Evolutionary conservation across 2,888 invertebrate species (phyloP), one percentile per base, ranked within the genome.

Genomic region (Coecobrya sp.): DNA sequence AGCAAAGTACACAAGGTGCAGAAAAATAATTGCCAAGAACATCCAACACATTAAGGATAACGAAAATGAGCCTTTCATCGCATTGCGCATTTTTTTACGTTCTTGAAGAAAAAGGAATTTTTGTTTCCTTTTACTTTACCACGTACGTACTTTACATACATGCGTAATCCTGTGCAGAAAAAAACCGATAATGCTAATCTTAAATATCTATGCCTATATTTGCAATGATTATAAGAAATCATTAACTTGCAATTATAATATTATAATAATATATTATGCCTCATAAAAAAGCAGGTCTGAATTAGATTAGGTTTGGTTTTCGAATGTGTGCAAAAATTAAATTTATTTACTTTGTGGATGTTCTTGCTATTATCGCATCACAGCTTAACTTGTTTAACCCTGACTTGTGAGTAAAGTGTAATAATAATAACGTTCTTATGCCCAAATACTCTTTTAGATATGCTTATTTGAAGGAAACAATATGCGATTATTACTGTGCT

Each of bases 1-100:
- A 81, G 52, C 55, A 55, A 73, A 55, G 55, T 27, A 82, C 55
- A 45, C 16, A 81, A 89, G 89, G 89, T 82, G 82, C 82, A 89
- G 65, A 89, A 82, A 89, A 82, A 89, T 89, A 82, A 82, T 89
- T 89, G 89, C 89, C 70, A 82, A 82, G 82, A 82, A 89, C 82
- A 82, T 82, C 36, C 25, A 52, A 52, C 88, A 65, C 81, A 81
- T 88, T 88, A 81, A n/a, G 88, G 88, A 82, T 89, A 89, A 82
- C 68, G 70, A 82, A 55, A 89, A 42, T 65, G 49, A 82, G 62
- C 30, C 49, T 81, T 65, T 65, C 62, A 65, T 49, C 45, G 65
- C 87, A 45, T 30, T 87, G 7, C 8, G 70, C 8, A 19, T 22
- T 25, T 22, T 76, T 45, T 45, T 13, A n/a, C n/a, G n/a, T 27